Percentiles rank a stretch among this genome's conserved stretches.
These are phyloP conservation scores for Cheilosia vulpina DNA, from an alignment of 2,888 invertebrate genomes.

Conservation along the genomic window DNA sequence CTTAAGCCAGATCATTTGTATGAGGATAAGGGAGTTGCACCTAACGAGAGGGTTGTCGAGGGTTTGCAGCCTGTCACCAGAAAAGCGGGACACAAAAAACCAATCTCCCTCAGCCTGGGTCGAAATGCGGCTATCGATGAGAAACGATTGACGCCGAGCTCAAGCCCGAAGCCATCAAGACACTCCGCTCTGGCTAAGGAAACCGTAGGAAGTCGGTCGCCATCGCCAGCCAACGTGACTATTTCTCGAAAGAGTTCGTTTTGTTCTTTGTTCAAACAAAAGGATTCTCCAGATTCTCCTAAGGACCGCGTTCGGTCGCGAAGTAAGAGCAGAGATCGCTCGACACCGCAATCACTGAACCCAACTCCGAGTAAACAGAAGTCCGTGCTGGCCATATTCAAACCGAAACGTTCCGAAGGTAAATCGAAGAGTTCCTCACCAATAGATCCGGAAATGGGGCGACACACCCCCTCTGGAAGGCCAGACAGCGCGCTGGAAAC, in stretches of 20 bases:
- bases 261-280: constrained; percentile 91
- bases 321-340: constrained; percentile 86
- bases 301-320: constrained; percentile 85
- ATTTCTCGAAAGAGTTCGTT: constrained; percentile 92
- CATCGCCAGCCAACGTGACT: constrained; percentile 88
- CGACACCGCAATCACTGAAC: constrained; percentile 83
- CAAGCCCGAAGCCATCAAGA: constrained; percentile 84
- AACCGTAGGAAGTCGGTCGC: constrained; percentile 84
- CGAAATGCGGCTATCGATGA: constrained; percentile 81
- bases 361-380: constrained; percentile 87
- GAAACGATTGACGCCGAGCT: constrained; percentile 84
- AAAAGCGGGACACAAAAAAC: constrained; percentile 84
- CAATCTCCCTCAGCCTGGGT: constrained; percentile 86
- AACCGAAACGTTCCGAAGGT: constrained; percentile 84
- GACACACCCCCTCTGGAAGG: constrained; percentile 81
- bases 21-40: constrained; percentile 85
- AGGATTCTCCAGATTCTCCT: constrained; percentile 84
- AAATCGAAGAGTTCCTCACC: constrained; percentile 84
- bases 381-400: constrained; percentile 88
- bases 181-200: constrained; percentile 79
- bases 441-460: constrained; percentile 79
- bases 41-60: constrained; percentile 81
- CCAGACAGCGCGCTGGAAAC: constrained; percentile 83
- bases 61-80: constrained; percentile 79
- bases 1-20: constrained; percentile 91